phyloP scores from a whole-genome alignment of 2,888 invertebrate species.

The Eupithecia insigniata region DNA sequence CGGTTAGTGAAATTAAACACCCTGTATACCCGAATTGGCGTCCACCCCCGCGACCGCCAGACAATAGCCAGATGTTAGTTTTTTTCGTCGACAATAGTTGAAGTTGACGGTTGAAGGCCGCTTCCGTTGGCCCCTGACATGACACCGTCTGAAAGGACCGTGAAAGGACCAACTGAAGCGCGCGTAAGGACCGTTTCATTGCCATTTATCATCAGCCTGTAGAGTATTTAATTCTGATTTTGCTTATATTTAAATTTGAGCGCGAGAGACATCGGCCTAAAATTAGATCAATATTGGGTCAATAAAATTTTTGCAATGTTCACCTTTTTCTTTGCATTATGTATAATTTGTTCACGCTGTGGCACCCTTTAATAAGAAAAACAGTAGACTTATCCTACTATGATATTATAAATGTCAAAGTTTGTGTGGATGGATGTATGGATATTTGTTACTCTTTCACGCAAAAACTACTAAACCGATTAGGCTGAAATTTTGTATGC shows the following conservation, averaged over 20 bases:
- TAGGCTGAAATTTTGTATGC: too few species aligned
- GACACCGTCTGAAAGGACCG: slow-evolving; percentile 37
- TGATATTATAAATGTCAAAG: too few species aligned
- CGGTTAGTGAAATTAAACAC: slow-evolving; percentile 13
- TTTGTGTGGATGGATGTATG: too few species aligned
- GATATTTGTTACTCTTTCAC: too few species aligned
- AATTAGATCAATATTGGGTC: too few species aligned
- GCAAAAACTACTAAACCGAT: too few species aligned
- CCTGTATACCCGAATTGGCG: slow-evolving; percentile 31
- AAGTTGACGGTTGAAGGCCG: slow-evolving; percentile 69
- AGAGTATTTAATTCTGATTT: background rate
- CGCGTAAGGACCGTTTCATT: slow-evolving; percentile 38
- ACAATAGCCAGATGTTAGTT: slow-evolving; percentile 83
- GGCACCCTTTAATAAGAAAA: too few species aligned
- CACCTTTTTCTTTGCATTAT: too few species aligned
- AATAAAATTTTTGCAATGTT: too few species aligned
- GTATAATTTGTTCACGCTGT: too few species aligned
- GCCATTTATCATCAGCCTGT: slow-evolving; percentile 28
- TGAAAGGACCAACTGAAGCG: slow-evolving; percentile 47
- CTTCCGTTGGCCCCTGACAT: slow-evolving; percentile 68
- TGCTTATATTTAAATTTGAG: background rate
- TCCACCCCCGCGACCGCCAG: slow-evolving; percentile 71
- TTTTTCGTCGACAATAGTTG: slow-evolving; percentile 73
- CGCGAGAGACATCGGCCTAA: background rate
- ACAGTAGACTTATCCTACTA: too few species aligned